Evolutionary conservation across 2,113 vertebrate species (phyloP), one percentile per base, ranked within the genome.

Genomic region (Rhodinocichla rosea): DNA sequence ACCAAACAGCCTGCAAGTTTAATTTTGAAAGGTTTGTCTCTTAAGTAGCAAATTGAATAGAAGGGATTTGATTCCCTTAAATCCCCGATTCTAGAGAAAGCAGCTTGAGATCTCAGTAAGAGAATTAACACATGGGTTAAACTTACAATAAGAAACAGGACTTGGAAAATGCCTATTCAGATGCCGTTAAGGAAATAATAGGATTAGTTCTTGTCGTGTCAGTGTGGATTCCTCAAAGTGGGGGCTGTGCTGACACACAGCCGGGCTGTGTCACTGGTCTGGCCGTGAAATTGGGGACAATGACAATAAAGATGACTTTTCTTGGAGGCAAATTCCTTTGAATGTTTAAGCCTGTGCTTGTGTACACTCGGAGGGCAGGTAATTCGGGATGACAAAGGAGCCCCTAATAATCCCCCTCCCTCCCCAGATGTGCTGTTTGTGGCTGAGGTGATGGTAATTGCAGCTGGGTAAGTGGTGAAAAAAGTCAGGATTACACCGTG

Each of bases 41-140:
- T 87, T 83, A 83, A 93, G 65, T 53, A 81, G 4, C 14, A 47
- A 86, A 92, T 87, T 90, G 93, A 96, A 93, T 81, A 87, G 90
- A 83, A 57, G 80, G 69, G 94, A 95, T 96, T 97, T 95, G 50
- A 78, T 88, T 92, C 85, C 76, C 69, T 10, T 90, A 96, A 95
- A 95, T 95, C 95, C 92, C 82, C 0, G 26, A 81, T 96, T 94
- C 81, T 92, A 56, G 89, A 90, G 89, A 92, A 94, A 94, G 92
- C 94, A 94, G 95, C 94, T 96, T 96, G 96, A 96, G 94, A 94
- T 94, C 87, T 94, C 91, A 42, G 90, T 96, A 81, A 97, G 92
- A 94, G 96, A 96, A 95, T 96, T 95, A 95, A 94, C 94, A 96
- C 92, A 20, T 7, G 89, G 92, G 96, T 95, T 97, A 87, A 95